These are phyloP conservation scores for Corythaeola cristata DNA, from an alignment of 2,113 vertebrate species.

Conservation along the genomic window DNA sequence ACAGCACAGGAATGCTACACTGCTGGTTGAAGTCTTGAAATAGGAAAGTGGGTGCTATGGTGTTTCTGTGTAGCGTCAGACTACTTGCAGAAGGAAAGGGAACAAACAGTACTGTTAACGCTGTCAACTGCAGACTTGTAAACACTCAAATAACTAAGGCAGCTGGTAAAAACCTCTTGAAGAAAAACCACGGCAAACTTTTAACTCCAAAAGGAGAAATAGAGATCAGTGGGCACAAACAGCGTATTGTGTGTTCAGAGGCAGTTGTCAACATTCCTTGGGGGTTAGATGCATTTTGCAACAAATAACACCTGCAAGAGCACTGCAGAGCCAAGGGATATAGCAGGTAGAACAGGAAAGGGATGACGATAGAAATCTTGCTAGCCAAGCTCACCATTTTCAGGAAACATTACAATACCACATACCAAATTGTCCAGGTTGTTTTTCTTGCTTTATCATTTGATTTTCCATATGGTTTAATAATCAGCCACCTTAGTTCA, in stretches of 20 bases:
- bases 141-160: background rate
- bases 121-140: background rate
- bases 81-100: background rate
- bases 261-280: slow-evolving; percentile 10
- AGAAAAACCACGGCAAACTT: background rate
- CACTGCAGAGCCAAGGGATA: background rate
- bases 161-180: background rate
- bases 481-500: background rate
- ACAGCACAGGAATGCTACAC: background rate
- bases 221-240: background rate
- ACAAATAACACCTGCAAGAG: slow-evolving; percentile 65
- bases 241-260: background rate
- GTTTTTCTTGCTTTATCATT: slow-evolving; percentile 25
- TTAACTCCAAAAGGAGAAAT: background rate
- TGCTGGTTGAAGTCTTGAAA: background rate
- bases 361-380: slow-evolving; percentile 17
- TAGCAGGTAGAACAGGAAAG: slow-evolving; percentile 14
- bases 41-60: background rate
- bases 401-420: slow-evolving; percentile 45
- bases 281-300: slow-evolving; percentile 27
- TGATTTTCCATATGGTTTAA: slow-evolving; percentile 29
- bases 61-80: background rate
- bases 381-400: slow-evolving; percentile 5
- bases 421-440: background rate
- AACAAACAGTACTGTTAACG: background rate